Percentiles rank a stretch among this genome's conserved stretches.
phyloP scores from a whole-genome alignment of 2,113 vertebrate species.

The Pungitius pungitius region DNA sequence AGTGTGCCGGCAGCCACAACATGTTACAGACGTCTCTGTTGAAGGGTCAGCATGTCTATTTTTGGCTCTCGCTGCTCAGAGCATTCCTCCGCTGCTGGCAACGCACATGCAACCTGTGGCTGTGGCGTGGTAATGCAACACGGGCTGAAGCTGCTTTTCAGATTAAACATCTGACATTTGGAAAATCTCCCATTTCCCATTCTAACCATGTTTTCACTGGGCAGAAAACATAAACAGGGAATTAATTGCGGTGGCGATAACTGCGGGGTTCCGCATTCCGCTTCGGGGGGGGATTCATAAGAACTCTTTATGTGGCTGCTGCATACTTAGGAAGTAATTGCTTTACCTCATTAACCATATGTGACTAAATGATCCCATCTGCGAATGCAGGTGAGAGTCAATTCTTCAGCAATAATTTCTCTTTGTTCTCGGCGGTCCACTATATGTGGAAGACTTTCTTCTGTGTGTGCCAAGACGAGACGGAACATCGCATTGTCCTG shows the following conservation, averaged over 20 bases:
- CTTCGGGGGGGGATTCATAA: conserved; percentile 2
- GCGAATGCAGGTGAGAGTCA: conserved; percentile 2
- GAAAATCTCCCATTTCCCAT: neutral
- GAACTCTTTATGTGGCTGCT: conserved; percentile 32
- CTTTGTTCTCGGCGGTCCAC: neutral
- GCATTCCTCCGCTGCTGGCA: conserved; percentile 36
- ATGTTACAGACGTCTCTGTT: conserved; percentile 56
- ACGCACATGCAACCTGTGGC: conserved; percentile 67
- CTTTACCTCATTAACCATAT: conserved; percentile 52
- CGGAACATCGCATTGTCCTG: conserved; percentile 32
- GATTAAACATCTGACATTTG: neutral
- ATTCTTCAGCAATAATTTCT: neutral
- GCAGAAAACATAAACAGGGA: conserved; percentile 2
- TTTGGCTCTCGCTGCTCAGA: conserved; percentile 61
- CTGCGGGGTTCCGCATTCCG: conserved; percentile 8
- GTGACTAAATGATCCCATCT: conserved; percentile 14
- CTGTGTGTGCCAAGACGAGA: neutral
- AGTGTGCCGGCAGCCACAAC: conserved; percentile 67
- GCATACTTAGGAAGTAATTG: conserved; percentile 2
- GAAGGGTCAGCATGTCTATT: conserved; percentile 73
- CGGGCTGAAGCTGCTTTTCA: conserved; percentile 10
- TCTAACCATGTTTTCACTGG: neutral
- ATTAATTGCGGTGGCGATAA: neutral
- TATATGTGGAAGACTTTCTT: neutral
- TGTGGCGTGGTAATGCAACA: conserved; percentile 40